These are phyloP conservation scores for Sminthurinus signatus DNA, from an alignment of 1,140 invertebrate genomes.

Conservation along the genomic window DNA sequence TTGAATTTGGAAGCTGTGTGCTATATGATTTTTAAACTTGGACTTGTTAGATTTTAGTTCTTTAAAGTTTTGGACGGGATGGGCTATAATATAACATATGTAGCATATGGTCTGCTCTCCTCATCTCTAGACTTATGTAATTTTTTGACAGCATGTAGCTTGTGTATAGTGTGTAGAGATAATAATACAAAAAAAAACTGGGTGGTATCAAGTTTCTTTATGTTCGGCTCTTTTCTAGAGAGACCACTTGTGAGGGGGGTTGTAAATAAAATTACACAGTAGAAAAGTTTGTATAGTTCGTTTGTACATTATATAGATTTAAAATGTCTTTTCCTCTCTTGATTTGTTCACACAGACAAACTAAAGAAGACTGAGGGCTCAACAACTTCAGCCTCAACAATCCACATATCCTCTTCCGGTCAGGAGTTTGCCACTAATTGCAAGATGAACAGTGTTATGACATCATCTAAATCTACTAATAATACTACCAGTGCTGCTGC, in stretches of 20 bases:
- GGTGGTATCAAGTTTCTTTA: constrained; percentile 3
- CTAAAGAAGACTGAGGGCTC: constrained; percentile 30
- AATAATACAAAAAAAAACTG: constrained; percentile 1
- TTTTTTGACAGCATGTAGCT: no score
- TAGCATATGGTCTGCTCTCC: no score
- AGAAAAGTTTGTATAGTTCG: not conserved
- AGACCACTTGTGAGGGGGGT: not conserved
- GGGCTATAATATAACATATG: no score
- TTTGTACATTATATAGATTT: no score
- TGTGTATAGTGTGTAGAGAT: not conserved
- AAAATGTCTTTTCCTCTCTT: not conserved
- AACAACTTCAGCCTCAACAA: constrained; percentile 2
- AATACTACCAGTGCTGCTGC: no score
- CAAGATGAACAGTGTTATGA: constrained; percentile 8
- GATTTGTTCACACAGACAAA: constrained; percentile 24
- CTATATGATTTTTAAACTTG: no score
- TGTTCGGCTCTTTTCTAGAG: not conserved
- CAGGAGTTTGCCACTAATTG: constrained; percentile 9
- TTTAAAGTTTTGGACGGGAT: no score
- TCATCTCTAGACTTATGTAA: no score
- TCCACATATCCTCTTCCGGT: constrained; percentile 23
- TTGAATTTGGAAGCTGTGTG: no score
- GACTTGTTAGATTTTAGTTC: no score
- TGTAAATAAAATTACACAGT: not conserved
- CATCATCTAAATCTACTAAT: constrained; percentile 1